Conservation (phyloP, 2,888 invertebrate genomes). For the Cheilosia impressa region DNA sequence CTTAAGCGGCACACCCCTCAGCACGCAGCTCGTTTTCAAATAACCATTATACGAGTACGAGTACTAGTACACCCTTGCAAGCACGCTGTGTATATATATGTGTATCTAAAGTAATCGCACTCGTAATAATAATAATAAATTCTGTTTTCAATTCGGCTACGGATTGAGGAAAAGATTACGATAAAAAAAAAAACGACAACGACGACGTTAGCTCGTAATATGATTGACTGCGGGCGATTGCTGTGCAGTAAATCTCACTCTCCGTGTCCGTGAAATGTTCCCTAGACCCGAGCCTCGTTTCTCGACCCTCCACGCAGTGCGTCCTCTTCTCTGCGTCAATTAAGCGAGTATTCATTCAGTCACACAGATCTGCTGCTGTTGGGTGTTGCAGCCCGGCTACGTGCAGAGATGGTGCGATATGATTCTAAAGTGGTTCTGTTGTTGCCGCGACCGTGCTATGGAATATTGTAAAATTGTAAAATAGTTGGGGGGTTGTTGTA, state of each 20-base stretch:
- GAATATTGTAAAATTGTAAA: constrained; percentile 67
- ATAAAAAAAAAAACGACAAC: constrained; percentile 31
- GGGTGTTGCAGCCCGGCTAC: constrained; percentile 13
- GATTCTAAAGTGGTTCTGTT: constrained; percentile 67
- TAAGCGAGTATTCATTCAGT: constrained; percentile 66
- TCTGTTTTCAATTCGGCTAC: constrained; percentile 62
- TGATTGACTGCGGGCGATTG: constrained; percentile 71
- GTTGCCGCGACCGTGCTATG: constrained; percentile 51
- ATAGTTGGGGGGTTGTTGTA: constrained; percentile 59
- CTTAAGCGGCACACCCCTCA: constrained; percentile 22
- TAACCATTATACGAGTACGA: constrained; percentile 43
- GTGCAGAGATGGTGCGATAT: constrained; percentile 62
- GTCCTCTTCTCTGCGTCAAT: constrained; percentile 39
- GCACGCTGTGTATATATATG: background rate
- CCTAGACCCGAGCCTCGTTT: background rate
- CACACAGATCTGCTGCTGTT: constrained; percentile 27
- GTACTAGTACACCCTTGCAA: constrained; percentile 22
- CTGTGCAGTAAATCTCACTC: constrained; percentile 60
- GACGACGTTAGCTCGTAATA: constrained; percentile 67
- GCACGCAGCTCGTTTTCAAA: constrained; percentile 35
- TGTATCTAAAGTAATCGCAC: constrained; percentile 55
- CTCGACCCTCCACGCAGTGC: background rate
- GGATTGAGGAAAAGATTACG: constrained; percentile 50
- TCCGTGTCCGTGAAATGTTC: constrained; percentile 43
- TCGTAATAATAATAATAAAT: constrained; percentile 67